Conservation (phyloP, 2,888 invertebrate species). For the Lithophane socia region DNA sequence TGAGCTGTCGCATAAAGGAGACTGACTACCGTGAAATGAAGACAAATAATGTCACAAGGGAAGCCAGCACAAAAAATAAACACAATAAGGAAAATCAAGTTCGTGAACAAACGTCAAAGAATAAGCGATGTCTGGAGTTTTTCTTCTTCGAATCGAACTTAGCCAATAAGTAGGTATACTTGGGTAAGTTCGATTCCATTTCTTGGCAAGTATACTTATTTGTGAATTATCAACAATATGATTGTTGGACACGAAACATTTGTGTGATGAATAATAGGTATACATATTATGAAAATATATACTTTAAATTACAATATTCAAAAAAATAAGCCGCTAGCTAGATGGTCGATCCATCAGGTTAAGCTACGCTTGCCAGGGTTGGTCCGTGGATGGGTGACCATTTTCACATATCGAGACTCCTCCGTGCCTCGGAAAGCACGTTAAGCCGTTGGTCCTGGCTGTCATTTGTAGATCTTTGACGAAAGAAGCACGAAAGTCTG, state of each 20-base stretch:
- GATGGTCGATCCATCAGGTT: no score
- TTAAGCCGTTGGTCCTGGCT: no score
- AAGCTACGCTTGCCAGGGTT: no score
- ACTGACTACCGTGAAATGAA: slow-evolving; percentile 17
- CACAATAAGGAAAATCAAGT: slow-evolving; percentile 31
- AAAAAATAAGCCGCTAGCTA: neutral
- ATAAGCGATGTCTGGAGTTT: slow-evolving; percentile 26
- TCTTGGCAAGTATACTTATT: neutral
- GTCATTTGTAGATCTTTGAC: no score
- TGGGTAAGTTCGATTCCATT: no score
- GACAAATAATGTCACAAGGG: slow-evolving; percentile 31
- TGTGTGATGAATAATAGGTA: neutral
- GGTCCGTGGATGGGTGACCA: no score
- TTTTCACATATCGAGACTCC: no score
- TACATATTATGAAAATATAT: neutral
- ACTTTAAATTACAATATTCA: neutral
- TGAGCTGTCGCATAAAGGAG: slow-evolving; percentile 6
- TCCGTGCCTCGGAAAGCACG: no score
- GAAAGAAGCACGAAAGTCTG: no score
- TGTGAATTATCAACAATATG: neutral
- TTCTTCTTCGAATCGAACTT: slow-evolving; percentile 4
- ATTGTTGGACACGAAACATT: neutral
- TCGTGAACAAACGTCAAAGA: slow-evolving; percentile 37
- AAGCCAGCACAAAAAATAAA: slow-evolving; percentile 27
- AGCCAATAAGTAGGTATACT: slow-evolving; percentile 1